A percentile compares a stretch with the other conserved stretches of the same genome.
phyloP scores from a whole-genome alignment of 2,113 vertebrate genomes.

The Bothrops jararaca region DNA sequence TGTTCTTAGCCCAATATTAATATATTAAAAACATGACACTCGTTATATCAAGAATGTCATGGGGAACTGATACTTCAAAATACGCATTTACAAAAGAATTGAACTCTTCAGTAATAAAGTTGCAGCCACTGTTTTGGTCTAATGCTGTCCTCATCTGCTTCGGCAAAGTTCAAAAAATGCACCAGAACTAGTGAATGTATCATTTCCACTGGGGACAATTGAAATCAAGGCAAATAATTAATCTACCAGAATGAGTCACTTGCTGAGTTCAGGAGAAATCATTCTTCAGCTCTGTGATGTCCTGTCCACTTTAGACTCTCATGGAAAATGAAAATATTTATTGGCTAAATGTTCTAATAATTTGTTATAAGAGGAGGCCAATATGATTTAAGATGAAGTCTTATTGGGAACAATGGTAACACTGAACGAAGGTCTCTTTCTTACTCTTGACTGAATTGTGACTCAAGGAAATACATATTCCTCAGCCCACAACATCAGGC shows the following conservation, averaged over 20 bases:
- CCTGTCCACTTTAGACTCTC: neutral
- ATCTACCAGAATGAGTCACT: neutral
- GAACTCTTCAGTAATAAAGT: neutral
- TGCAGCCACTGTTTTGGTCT: accelerated
- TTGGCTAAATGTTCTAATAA: neutral
- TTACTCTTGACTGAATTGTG: neutral
- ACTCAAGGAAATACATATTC: neutral
- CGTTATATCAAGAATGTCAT: no score
- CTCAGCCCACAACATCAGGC: neutral
- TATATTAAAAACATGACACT: neutral
- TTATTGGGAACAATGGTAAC: neutral
- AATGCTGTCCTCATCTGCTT: neutral
- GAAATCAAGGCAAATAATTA: neutral
- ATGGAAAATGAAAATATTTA: neutral
- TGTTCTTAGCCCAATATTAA: neutral
- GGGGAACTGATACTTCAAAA: neutral
- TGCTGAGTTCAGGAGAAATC: neutral
- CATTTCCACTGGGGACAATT: neutral
- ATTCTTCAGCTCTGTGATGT: neutral
- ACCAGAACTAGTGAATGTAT: neutral
- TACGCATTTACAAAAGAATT: neutral
- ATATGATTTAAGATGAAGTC: neutral
- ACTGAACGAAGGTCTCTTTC: neutral
- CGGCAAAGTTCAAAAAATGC: neutral
- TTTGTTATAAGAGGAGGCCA: neutral